Evolutionary conservation across 30 jellyfish, hydroid and myxozoan genomes (phyloP), one percentile per base, ranked within the genome.

Genomic region (Aurelia sp.): DNA sequence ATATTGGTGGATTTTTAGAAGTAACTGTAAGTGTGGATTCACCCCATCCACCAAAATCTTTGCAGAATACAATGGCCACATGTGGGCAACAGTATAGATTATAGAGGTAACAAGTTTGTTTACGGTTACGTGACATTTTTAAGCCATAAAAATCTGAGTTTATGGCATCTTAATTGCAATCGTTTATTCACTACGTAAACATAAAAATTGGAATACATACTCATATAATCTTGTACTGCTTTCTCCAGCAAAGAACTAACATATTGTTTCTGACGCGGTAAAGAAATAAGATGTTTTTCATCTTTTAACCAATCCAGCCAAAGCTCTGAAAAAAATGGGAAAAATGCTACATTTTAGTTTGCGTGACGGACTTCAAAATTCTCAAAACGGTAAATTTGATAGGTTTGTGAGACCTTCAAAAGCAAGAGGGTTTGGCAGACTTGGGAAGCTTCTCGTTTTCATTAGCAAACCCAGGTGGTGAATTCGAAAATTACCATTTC

Each of bases 271-370:
- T 86, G 98, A 16, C 82, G 87, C n/a, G 98, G 99, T 12, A 86
- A 55, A 13, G 86, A 89, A 35, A 92, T 92, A 17, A 94, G 73
- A 30, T 96, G 98, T 78, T 79, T 55, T 53, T 96, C 99, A 72
- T 96, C 98, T 11, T 37, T 78, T 17, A 96, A 62, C 99, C 99
- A 96, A 3, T 96, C 98, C 18, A 83, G 73, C 99, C 99, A 96
- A 6, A 96, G 78, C 57, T 89, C 99, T 94, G 40, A 11, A 57
- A 31, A 7, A 31, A 30, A 33, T 11, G 10, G 69, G 53, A 6
- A 50, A 67, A 81, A 60, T 27, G 8, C 21, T 13, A 33, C 41
- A 62, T 30, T 13, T 3, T 4, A 19, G 20, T 4, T 9, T 30
- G 48, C 79, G 41, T 8, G 9, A 6, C 19, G 2, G 68, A 40